Base-by-base conservation (phyloP, 1,140 invertebrate species). In the Ctenoplectra terminalis region DNA sequence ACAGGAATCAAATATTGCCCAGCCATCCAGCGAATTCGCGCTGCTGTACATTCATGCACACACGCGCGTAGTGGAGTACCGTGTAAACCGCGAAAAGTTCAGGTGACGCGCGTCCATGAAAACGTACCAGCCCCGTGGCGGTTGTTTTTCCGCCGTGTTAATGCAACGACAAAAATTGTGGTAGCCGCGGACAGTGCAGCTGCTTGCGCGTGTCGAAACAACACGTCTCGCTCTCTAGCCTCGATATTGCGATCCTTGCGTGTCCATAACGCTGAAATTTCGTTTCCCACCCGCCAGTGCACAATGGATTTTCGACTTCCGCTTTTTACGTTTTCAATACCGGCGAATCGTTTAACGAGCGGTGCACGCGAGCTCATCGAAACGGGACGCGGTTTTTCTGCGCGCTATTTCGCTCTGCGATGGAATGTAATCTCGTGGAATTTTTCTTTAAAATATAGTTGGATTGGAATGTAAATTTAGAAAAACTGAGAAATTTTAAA, bases 211-310 rank as follows among this genome's bases (percentile, higher is more conserved):
- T 73, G 69, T 73, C 79, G 72, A 67, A 67, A 66, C 29, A 70
- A 70, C 67, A 48, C 46, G 46, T 37, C 37, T 29, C 11, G 20
- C 37, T 31, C 46, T 29, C 13, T 23, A 46, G 43, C 40, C 40
- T 13, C 72, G 64, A 81, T 84, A 64, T 76, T 60, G 72, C 73
- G 52, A 67, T 77, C 29, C 73, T 60, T 56, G 73, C 61, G 66
- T 71, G 86, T 75, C 40, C 52, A 75, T 74, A 81, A 61, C 71
- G 46, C 61, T 71, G 67, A 69, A 84, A 86, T 83, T 88, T 84
- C 77, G 82, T 85, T 88, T 87, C 74, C 69, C 78, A 61, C 74
- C 17, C 40, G 67, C 40, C 64, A 6, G 6, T 13, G 52, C 75
- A 60, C 70, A 63, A 73, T 80, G 77, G 69, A 80, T 63, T 80